Evolutionary conservation across 2,797 vertebrate species (phyloP), one percentile per base, ranked within the genome.

Genomic region (Arctocebus calabarensis): DNA sequence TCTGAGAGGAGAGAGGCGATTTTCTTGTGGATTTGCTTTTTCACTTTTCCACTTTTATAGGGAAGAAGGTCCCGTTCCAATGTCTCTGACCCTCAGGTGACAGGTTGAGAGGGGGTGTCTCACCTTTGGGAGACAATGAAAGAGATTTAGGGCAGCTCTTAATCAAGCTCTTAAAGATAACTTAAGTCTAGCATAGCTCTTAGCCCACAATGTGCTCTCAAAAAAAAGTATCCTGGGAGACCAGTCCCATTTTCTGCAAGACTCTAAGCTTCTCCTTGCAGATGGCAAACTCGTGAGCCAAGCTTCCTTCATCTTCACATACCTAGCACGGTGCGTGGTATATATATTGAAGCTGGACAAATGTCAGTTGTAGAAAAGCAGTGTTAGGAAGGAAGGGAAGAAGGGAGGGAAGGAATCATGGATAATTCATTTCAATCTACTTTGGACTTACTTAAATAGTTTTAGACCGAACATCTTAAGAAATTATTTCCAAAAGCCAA

Each of bases 401-500:
- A 79, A 32, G 20, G 75, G 70, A 68, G 34, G 23, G 32, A 27
- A 37, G 40, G 22, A n/a, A 23, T 57, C 25, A 12, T 23, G 25
- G 52, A 55, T 55, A 45, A 48, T 83, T 84, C 34, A 62, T 70
- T 48, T 25, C 14, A 7, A 19, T 90, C 66, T 62, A 62, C 75
- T 79, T 57, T 7, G 48, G 43, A 45, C n/a, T 89, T 91, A 40
- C 0, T 81, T 84, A 52, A 52, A 6, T 43, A 32, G 74, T 81
- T 95, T 94, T 83, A 88, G 78, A 70, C 23, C 10, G 71, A 88
- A 40, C 75, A n/a, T 37, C 34, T 85, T 79, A 43, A 88, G 64
- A 73, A 90, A 27, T 74, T 29, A 32, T 86, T 94, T 90, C 62
- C 78, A 32, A 64, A 40, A 27, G 61, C 23, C n/a, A 57, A 4